Evolutionary conservation across 1,140 invertebrate species (phyloP).

Genomic region (Lysiphlebus fabarum): DNA sequence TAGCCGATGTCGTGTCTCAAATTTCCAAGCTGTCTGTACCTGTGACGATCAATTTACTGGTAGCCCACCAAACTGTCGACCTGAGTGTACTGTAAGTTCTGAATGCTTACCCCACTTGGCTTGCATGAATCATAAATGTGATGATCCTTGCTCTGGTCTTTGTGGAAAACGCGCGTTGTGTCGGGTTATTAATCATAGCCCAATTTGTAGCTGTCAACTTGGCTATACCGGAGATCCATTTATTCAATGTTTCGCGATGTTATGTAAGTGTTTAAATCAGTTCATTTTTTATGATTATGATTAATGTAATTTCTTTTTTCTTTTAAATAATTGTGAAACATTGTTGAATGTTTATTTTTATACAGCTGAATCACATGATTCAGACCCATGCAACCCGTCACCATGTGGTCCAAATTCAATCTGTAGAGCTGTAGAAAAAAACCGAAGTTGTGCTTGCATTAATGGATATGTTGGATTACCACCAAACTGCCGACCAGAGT

Average conservation of each 20-base stretch:
- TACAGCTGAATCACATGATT: slow-evolving; percentile 23
- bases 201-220: slow-evolving; percentile 56
- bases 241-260: slow-evolving; percentile 36
- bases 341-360: too few species aligned
- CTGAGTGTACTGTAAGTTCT: slow-evolving; percentile 60
- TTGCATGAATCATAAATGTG: slow-evolving; percentile 57
- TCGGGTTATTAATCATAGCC: slow-evolving; percentile 57
- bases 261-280: slow-evolving; percentile 37
- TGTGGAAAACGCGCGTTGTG: slow-evolving; percentile 61
- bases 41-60: slow-evolving; percentile 59
- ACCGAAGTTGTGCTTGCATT: slow-evolving; percentile 61
- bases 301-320: too few species aligned
- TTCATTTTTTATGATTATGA: too few species aligned
- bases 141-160: slow-evolving; percentile 59
- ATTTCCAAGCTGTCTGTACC: slow-evolving; percentile 50
- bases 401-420: slow-evolving; percentile 70
- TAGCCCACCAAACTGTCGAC: slow-evolving; percentile 55
- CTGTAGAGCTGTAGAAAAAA: slow-evolving; percentile 50
- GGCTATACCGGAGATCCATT: slow-evolving; percentile 35
- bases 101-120: slow-evolving; percentile 58
- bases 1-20: slow-evolving; percentile 54
- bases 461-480: slow-evolving; percentile 68
- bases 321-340: too few species aligned
- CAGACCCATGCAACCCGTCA: slow-evolving; percentile 59
- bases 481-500: slow-evolving; percentile 69